Conservation (phyloP, 2,888 invertebrate species). For the Amaurobius ferox region DNA sequence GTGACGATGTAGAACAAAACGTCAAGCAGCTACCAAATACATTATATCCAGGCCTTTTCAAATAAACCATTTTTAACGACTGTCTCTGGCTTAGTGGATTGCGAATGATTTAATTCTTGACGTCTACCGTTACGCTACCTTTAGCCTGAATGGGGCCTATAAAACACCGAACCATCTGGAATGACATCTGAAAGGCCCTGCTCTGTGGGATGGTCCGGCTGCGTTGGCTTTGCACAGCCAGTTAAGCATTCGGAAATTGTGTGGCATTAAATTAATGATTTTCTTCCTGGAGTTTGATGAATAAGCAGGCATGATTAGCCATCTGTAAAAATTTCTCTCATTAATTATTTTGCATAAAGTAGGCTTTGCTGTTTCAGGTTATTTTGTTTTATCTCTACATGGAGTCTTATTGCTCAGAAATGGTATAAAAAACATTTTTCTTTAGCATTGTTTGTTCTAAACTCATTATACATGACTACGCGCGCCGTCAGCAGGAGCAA, state of each 20-base stretch:
- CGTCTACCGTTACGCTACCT: not conserved
- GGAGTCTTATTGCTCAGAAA: no score
- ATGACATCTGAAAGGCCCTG: not conserved
- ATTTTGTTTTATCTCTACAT: no score
- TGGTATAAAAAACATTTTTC: no score
- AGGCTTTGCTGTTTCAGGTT: no score
- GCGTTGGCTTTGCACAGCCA: not conserved
- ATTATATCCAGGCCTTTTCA: not conserved
- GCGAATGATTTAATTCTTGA: constrained; percentile 12
- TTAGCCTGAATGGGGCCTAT: not conserved
- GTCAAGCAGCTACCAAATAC: no score
- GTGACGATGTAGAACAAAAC: no score
- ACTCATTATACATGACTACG: no score
- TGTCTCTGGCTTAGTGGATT: not conserved
- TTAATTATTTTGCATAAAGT: constrained; percentile 1
- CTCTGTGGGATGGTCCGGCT: not conserved
- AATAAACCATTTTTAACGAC: not conserved
- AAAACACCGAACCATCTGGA: constrained; percentile 5
- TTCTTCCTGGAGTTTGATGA: constrained; percentile 11
- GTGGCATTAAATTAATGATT: constrained; percentile 8
- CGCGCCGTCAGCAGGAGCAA: no score
- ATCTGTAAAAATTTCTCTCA: not conserved
- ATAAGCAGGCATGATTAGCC: constrained; percentile 4
- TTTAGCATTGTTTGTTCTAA: no score
- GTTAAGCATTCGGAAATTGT: constrained; percentile 13